These are phyloP conservation scores for Rhodinocichla rosea DNA, from an alignment of 2,113 vertebrate species.

Conservation along the genomic window DNA sequence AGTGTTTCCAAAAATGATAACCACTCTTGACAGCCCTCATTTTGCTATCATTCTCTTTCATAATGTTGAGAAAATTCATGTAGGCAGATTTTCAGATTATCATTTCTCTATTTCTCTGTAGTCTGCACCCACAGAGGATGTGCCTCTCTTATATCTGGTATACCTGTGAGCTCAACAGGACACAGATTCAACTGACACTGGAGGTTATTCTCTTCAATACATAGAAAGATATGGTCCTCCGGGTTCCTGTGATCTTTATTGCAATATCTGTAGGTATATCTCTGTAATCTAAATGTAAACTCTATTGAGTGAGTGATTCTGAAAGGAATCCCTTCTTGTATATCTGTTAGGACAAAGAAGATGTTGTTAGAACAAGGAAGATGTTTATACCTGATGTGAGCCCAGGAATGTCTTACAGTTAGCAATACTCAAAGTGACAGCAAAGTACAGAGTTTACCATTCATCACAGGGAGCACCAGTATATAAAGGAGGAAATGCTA, in stretches of 20 bases:
- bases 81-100: background rate
- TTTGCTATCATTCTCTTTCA: background rate
- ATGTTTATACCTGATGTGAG: background rate
- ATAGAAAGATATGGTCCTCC: background rate
- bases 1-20: background rate
- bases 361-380: background rate
- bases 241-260: background rate
- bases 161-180: accelerated
- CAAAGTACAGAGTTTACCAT: background rate
- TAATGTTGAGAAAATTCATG: background rate
- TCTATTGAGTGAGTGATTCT: background rate
- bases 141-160: background rate
- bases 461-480: background rate
- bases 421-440: background rate
- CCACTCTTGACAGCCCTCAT: background rate
- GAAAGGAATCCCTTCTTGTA: background rate
- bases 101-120: background rate
- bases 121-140: background rate
- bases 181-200: background rate
- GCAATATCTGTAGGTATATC: background rate
- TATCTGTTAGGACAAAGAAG: background rate
- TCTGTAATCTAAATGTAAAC: background rate
- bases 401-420: background rate
- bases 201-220: background rate
- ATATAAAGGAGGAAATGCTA: background rate